Conservation (phyloP, 2,888 invertebrate species). For the Psococerastis gibbosa region DNA sequence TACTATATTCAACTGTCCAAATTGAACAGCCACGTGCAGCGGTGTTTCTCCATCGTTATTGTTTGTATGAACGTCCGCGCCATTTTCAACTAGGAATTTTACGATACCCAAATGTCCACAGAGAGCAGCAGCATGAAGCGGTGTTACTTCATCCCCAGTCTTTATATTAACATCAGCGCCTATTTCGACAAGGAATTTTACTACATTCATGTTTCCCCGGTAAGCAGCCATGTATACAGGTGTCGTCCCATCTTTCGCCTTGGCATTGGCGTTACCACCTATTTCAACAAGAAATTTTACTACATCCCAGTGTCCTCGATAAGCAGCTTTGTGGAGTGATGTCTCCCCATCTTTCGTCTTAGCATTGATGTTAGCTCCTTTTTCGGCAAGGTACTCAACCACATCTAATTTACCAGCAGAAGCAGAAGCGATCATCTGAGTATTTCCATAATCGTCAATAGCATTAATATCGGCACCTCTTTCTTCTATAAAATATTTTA, state of each 20-base stretch:
- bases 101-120: slow-evolving; percentile 6
- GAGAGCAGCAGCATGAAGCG: too few species aligned
- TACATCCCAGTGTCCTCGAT: background rate
- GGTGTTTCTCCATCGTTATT: too few species aligned
- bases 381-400: too few species aligned
- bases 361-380: background rate
- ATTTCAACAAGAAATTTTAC: slow-evolving; percentile 7
- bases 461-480: slow-evolving; percentile 1
- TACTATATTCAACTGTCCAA: too few species aligned
- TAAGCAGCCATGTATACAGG: background rate
- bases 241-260: background rate
- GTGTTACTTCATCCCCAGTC: too few species aligned
- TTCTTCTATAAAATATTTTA: too few species aligned
- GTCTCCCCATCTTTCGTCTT: background rate
- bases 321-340: slow-evolving; percentile 7
- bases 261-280: slow-evolving; percentile 8
- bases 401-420: background rate
- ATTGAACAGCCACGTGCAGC: too few species aligned
- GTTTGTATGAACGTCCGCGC: background rate
- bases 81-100: slow-evolving; percentile 4
- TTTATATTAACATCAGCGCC: too few species aligned
- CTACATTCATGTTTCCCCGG: too few species aligned
- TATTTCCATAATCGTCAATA: background rate
- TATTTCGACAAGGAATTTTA: too few species aligned
- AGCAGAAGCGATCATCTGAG: too few species aligned